Evolutionary conservation across 2,113 vertebrate genomes (phyloP), one percentile per base, ranked within the genome.

Genomic region (Toxostoma redivivum): DNA sequence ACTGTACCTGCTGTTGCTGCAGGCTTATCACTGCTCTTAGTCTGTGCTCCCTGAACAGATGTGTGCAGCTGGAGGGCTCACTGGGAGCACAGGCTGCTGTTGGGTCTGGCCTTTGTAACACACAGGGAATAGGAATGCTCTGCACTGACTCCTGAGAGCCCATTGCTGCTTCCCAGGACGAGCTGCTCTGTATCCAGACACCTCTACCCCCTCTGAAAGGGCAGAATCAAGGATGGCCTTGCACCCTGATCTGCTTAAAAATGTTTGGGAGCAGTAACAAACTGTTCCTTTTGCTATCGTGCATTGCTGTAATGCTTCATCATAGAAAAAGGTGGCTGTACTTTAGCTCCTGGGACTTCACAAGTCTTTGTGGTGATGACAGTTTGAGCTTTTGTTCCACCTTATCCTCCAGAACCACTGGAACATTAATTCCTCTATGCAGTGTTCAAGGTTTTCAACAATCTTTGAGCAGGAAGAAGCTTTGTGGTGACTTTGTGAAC

Each of bases 231-330:
- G n/a, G 17, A 15, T 47, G n/a, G 13, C 18, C 27, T 73, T 44
- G 27, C 25, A 31, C 72, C 76, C 11, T 45, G 22, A 27, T 24
- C 19, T 64, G 33, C 76, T 88, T 37, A 44, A 67, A 76, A 87
- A 69, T 35, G 12, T 58, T 66, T 51, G 27, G 60, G 37, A 71
- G 33, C 9, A 60, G 21, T 51, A 67, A 28, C 13, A 92, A 70
- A 22, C 47, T 47, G 21, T 24, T 72, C 8, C 10, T 92, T 79
- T 73, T 47, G 9, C 10, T 57, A 10, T n/a, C 14, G 15, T 2
- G 5, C 1, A 0, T 51, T 50, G 25, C 15, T 65, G 23, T 71
- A 54, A 74, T 21, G 27, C 1, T 1, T 66, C 60, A 51, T 66
- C 35, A 35, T 31, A 77, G 70, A 37, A 20, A 64, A 12, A n/a